These are phyloP conservation scores for Chelonus insularis DNA, from an alignment of 1,140 invertebrate genomes.

Conservation along the genomic window DNA sequence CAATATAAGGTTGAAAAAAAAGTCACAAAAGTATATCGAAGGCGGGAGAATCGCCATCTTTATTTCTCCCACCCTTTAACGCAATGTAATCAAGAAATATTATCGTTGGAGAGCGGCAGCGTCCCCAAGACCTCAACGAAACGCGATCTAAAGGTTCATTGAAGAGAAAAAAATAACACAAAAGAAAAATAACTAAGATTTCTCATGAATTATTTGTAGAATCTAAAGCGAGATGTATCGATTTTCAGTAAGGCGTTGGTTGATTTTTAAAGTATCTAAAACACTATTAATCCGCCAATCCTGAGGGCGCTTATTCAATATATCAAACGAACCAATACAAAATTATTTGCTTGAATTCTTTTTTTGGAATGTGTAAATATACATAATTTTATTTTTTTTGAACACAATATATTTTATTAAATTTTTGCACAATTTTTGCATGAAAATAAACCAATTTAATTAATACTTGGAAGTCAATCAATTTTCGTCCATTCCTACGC, in stretches of 20 bases:
- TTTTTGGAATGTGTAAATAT: too few species aligned
- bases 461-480: neutral
- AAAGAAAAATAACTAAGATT: neutral
- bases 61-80: constrained; percentile 13
- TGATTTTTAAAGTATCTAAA: constrained; percentile 17
- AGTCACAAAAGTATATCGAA: constrained; percentile 6
- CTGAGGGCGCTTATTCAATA: constrained; percentile 1
- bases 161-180: neutral
- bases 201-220: neutral
- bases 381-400: too few species aligned
- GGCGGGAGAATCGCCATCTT: constrained; percentile 23
- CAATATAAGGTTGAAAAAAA: constrained; percentile 1
- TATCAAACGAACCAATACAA: neutral
- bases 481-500: neutral
- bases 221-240: constrained; percentile 6
- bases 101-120: constrained; percentile 16
- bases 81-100: constrained; percentile 21
- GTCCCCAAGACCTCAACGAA: neutral
- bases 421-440: neutral
- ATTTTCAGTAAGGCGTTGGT: constrained; percentile 22
- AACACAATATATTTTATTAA: too few species aligned
- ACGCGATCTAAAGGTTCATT: constrained; percentile 6
- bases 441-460: neutral
- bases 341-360: neutral
- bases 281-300: constrained; percentile 5